Evolutionary conservation across 2,113 vertebrate species (phyloP).

Genomic region (Larimichthys crocea): DNA sequence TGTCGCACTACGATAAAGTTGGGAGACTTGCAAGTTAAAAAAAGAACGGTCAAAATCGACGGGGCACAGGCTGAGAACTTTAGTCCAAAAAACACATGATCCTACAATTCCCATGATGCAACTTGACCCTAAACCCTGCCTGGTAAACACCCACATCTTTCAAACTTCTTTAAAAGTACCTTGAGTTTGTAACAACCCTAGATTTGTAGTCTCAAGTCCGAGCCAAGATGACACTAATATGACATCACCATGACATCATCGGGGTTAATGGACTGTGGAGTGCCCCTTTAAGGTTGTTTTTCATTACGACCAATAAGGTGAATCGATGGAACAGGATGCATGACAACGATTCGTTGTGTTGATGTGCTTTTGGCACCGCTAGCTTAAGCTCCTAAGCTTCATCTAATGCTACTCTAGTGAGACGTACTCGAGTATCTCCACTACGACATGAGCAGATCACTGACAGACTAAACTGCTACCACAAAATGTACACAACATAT

Average conservation of each 20-base stretch:
- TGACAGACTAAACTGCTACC: constrained; percentile 50
- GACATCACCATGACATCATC: not conserved
- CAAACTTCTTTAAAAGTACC: not conserved
- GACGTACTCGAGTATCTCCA: constrained; percentile 1
- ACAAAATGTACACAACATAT: constrained; percentile 21
- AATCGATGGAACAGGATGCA: not conserved
- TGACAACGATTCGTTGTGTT: constrained; percentile 10
- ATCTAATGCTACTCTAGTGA: constrained; percentile 27
- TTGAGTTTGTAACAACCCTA: not conserved
- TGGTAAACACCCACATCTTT: not conserved
- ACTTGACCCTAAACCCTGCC: not conserved
- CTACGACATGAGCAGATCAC: constrained; percentile 46
- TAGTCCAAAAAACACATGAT: not conserved
- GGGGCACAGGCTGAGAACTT: not conserved
- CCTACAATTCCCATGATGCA: constrained; percentile 4
- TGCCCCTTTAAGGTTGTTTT: constrained; percentile 33
- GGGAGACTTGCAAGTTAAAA: not conserved
- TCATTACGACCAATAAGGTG: not conserved
- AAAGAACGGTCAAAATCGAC: not conserved
- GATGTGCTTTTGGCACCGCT: constrained; percentile 17
- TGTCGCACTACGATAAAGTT: not conserved
- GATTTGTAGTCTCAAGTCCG: not conserved
- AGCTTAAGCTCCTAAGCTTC: constrained; percentile 7
- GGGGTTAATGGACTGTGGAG: not conserved
- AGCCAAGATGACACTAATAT: not conserved